Base-by-base conservation (phyloP, 1,140 invertebrate genomes). In the Zaprionus kolodkinae region DNA sequence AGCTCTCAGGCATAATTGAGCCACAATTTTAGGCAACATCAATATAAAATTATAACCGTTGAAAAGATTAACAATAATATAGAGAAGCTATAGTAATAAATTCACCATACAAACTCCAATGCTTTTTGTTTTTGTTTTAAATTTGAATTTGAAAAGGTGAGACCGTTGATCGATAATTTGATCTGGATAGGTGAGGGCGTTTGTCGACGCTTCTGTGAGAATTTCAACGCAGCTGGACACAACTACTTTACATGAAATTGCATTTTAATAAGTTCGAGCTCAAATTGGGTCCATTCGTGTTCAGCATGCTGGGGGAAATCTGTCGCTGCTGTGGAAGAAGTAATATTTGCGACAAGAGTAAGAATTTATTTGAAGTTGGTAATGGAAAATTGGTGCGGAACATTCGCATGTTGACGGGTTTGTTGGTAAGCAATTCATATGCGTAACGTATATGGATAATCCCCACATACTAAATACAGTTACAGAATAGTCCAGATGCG, bases 1-100 rank as follows among this genome's bases (percentile, higher is more conserved):
- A 83, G 85, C 55, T 87, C 80, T 10, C 74, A 87, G 25, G 83
- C 78, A 6, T 87, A 78, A 59, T n/a, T 35, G 3, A 62, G 2
- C n/a, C 6, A 21, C n/a, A 35, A 40, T 45, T 21, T 35, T 2
- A 50, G 36, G 15, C 33, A 9, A 35, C 6, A 35, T 3, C 27
- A 35, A 35, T 10, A 35, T 35, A 35, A 0, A 3, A 54, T 27
- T 13, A 54, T 11, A 30, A 30, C 13, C 27, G 27, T 30, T 30
- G 0, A 30, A 30, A 30, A 1, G 3, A 30, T 30, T 30, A 30
- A 4, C 64, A 52, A 45, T 63, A 15, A 43, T 15, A 15, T 15
- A 15, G n/a, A 56, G 3, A 36, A 21, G 21, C 57, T 17, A 50
- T 11, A 43, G 27, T 12, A 54, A 54, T 52, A 52, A 52, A 25